A percentile compares a stretch with the other conserved stretches of the same genome.
These are phyloP conservation scores for Gastracanthus pulcherrimus DNA, from an alignment of 2,888 invertebrate genomes.

Conservation along the genomic window DNA sequence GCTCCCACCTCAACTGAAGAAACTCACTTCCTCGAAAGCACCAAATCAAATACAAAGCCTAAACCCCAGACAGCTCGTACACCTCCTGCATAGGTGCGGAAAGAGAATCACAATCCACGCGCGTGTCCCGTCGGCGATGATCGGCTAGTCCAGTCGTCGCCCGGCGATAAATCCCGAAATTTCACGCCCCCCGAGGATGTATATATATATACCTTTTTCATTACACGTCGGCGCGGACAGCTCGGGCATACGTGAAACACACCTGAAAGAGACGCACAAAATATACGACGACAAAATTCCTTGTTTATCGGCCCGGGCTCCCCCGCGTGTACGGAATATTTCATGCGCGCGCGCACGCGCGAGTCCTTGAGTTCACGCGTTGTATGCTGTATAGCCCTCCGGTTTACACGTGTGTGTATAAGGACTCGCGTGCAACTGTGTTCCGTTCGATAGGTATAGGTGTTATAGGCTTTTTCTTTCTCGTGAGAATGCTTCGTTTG, in stretches of 20 bases:
- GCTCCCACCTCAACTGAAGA: too few relatives aligned
- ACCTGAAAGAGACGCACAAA: too few relatives aligned
- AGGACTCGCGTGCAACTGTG: background rate
- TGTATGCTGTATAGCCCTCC: background rate
- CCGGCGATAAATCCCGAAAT: conserved; percentile 46
- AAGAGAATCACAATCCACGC: too few relatives aligned
- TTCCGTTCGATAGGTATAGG: background rate
- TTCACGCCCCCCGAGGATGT: conserved; percentile 45
- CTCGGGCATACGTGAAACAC: conserved; percentile 7
- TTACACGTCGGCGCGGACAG: conserved; percentile 22
- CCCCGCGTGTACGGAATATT: conserved; percentile 58
- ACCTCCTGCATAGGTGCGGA: too few relatives aligned
- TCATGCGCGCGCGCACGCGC: conserved; percentile 30
- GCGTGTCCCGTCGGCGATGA: background rate
- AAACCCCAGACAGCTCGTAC: too few relatives aligned
- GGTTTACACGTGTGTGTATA: background rate
- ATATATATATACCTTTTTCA: too few relatives aligned
- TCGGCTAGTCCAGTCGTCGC: background rate
- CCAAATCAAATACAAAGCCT: too few relatives aligned
- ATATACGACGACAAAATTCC: conserved; percentile 56
- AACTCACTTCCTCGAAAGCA: too few relatives aligned
- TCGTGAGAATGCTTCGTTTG: too few relatives aligned
- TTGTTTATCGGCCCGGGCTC: conserved; percentile 47
- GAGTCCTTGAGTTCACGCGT: too few relatives aligned
- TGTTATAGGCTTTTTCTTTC: too few relatives aligned